phyloP scores from a whole-genome alignment of 2,888 invertebrate genomes.

The Hipparchia semele region DNA sequence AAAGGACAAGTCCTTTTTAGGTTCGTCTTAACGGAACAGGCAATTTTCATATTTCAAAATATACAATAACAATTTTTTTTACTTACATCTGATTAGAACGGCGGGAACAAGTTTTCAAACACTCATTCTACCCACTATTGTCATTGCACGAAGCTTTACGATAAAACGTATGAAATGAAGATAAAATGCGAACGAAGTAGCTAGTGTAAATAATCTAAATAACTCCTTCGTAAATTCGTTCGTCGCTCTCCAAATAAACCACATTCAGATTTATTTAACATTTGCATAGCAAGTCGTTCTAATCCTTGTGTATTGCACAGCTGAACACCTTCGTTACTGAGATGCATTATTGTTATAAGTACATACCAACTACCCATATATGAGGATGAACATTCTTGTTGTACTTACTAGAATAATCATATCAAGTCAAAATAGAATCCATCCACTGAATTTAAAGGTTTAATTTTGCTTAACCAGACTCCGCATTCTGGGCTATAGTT shows the following conservation, averaged over 20 bases:
- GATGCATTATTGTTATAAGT: neutral
- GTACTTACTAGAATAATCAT: neutral
- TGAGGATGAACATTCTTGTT: neutral
- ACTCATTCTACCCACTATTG: no score
- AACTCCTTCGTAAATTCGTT: neutral
- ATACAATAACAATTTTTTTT: no score
- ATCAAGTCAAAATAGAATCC: neutral
- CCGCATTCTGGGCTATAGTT: neutral
- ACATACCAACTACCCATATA: neutral
- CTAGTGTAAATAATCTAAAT: neutral
- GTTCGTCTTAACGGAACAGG: no score
- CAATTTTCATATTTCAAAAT: no score
- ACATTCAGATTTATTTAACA: conserved; percentile 6
- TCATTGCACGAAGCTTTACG: no score
- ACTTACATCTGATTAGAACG: no score
- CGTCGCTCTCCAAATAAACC: neutral
- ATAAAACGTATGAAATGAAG: no score
- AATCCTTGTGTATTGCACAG: conserved; percentile 12
- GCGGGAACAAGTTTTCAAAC: no score
- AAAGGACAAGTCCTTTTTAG: no score
- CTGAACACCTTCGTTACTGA: neutral
- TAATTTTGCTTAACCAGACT: neutral
- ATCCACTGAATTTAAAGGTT: neutral
- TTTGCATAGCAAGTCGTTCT: conserved; percentile 6
- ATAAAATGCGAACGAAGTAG: neutral